Evolutionary conservation across 2,888 invertebrate genomes (phyloP).

Genomic region (Slavum lentiscoides): DNA sequence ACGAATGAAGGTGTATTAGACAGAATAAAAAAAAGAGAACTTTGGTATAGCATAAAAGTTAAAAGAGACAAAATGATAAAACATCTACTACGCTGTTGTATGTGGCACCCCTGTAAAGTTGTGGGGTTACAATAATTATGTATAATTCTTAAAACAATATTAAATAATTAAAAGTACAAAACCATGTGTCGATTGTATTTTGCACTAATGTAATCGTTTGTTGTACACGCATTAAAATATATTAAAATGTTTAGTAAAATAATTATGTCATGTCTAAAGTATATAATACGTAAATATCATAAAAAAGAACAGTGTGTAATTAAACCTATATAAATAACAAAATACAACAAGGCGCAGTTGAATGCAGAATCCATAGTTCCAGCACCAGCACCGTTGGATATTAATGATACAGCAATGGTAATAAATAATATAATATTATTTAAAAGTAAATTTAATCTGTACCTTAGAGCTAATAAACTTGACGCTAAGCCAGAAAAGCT

Average conservation of each 20-base stretch:
- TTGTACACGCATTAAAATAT: too few species aligned
- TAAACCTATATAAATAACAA: too few species aligned
- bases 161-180: too few species aligned
- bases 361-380: not conserved
- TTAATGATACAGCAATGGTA: not conserved
- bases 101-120: too few species aligned
- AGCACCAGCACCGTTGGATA: not conserved
- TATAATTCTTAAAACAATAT: too few species aligned
- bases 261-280: too few species aligned
- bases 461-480: slow-evolving; percentile 16
- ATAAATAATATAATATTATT: slow-evolving; percentile 14
- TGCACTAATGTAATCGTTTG: too few species aligned
- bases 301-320: too few species aligned
- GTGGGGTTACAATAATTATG: too few species aligned
- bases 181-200: too few species aligned
- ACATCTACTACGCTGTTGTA: not conserved
- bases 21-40: not conserved
- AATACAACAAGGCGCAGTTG: slow-evolving; percentile 18
- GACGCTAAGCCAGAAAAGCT: slow-evolving; percentile 7
- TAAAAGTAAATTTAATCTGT: slow-evolving; percentile 21
- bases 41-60: slow-evolving; percentile 1
- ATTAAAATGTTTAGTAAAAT: too few species aligned
- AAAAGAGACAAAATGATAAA: slow-evolving; percentile 28
- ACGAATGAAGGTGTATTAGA: slow-evolving; percentile 31
- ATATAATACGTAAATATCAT: too few species aligned